Percentiles rank a stretch among this genome's conserved stretches.
These are phyloP conservation scores for Pollimyrus isidori DNA, from an alignment of 2,113 vertebrate species.

Conservation along the genomic window DNA sequence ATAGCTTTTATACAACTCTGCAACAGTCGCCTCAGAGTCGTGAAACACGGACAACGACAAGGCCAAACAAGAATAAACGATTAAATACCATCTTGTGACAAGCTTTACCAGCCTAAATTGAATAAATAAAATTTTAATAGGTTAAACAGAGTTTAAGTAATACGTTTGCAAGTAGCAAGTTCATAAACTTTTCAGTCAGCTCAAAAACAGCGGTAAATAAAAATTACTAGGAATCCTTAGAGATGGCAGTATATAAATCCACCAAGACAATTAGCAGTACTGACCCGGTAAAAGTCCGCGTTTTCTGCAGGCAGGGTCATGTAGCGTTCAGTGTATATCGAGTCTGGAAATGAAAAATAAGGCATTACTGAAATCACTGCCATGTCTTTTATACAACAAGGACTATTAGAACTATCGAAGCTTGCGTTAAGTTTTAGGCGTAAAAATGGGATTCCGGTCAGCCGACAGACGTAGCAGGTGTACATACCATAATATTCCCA, in stretches of 20 bases:
- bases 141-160: not conserved
- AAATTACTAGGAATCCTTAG: not conserved
- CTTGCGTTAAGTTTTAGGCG: not conserved
- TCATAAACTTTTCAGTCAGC: not conserved
- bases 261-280: constrained; percentile 22
- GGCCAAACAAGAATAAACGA: not conserved
- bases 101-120: not conserved
- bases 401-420: not conserved
- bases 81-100: not conserved
- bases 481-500: constrained; percentile 92
- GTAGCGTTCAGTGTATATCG: constrained; percentile 84
- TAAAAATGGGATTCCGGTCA: not conserved
- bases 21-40: not conserved
- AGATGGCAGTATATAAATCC: not conserved
- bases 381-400: not conserved
- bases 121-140: not conserved
- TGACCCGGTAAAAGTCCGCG: constrained; percentile 66
- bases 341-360: constrained; percentile 42
- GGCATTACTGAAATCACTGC: not conserved
- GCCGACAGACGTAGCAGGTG: not conserved
- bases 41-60: not conserved
- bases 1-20: not conserved
- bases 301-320: constrained; percentile 79
- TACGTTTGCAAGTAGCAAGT: not conserved
- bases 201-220: not conserved